Conservation (phyloP, 2,797 vertebrate species). For the Takifugu ocellatus region DNA sequence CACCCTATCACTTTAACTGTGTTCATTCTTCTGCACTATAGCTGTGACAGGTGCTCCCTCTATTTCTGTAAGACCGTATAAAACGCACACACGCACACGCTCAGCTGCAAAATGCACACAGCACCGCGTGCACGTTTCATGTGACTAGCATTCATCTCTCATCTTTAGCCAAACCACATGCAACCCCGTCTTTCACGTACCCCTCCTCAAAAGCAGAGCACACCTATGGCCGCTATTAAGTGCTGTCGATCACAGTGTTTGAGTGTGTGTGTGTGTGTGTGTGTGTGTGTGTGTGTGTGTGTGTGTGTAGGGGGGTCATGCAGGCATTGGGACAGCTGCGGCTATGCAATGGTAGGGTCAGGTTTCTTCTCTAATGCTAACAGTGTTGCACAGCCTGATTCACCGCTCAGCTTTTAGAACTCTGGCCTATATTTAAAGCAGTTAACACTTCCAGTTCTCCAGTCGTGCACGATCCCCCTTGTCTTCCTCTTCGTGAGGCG, state of each 20-base stretch:
- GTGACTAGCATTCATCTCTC: neutral
- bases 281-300: neutral
- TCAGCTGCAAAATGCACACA: slow-evolving; percentile 23
- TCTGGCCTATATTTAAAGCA: slow-evolving; percentile 87
- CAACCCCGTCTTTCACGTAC: slow-evolving; percentile 6
- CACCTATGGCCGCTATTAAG: slow-evolving; percentile 23
- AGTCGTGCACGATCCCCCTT: slow-evolving; percentile 35
- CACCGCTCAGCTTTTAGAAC: slow-evolving; percentile 91
- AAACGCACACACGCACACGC: slow-evolving; percentile 64
- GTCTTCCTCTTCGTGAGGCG: slow-evolving; percentile 42
- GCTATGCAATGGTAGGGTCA: slow-evolving; percentile 78
- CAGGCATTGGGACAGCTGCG: slow-evolving; percentile 84
- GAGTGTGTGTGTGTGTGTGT: slow-evolving; percentile 58
- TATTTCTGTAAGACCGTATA: slow-evolving; percentile 75
- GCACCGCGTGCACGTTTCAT: slow-evolving; percentile 10
- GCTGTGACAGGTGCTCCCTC: slow-evolving; percentile 74
- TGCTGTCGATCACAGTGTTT: slow-evolving; percentile 78
- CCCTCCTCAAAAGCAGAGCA: slow-evolving; percentile 30
- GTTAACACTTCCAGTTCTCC: slow-evolving; percentile 71
- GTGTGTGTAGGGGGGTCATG: slow-evolving; percentile 61
- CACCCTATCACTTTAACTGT: slow-evolving; percentile 62
- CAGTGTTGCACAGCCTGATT: slow-evolving; percentile 80
- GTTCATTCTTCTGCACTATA: slow-evolving; percentile 62
- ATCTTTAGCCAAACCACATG: neutral
- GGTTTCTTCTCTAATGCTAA: slow-evolving; percentile 81